Evolutionary conservation across 2,888 invertebrate species (phyloP).

Genomic region (Drosophila ustulata): DNA sequence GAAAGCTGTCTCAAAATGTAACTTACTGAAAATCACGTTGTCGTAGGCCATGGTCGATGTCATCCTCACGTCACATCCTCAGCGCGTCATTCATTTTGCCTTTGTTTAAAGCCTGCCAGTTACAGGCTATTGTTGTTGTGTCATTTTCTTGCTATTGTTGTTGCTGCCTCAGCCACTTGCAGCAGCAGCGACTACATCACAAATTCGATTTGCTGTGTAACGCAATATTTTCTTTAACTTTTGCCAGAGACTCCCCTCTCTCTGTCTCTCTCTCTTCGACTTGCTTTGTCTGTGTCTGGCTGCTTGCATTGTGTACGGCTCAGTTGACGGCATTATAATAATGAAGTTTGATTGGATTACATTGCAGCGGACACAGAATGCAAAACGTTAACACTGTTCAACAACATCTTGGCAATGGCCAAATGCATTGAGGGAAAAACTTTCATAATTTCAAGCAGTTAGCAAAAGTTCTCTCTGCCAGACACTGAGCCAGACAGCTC

Average conservation of each 20-base stretch:
- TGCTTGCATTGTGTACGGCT: constrained; percentile 61
- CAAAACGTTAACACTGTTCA: constrained; percentile 74
- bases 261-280: background rate
- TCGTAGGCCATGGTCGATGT: constrained; percentile 81
- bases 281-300: background rate
- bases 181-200: constrained; percentile 57
- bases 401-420: constrained; percentile 56
- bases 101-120: constrained; percentile 68
- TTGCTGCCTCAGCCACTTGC: constrained; percentile 46
- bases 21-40: constrained; percentile 79
- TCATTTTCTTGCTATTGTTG: constrained; percentile 22
- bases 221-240: constrained; percentile 74
- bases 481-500: constrained; percentile 16
- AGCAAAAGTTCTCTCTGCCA: constrained; percentile 48
- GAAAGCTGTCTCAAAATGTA: constrained; percentile 34
- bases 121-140: constrained; percentile 32
- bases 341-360: constrained; percentile 78
- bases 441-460: constrained; percentile 77
- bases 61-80: constrained; percentile 65
- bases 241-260: constrained; percentile 24
- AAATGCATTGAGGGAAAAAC: constrained; percentile 64
- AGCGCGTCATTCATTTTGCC: constrained; percentile 69
- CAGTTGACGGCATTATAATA: constrained; percentile 76
- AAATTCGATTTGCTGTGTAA: constrained; percentile 75
- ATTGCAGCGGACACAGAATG: constrained; percentile 75